Base-by-base conservation (phyloP, 2,888 invertebrate species). In the Trimorus sp. region DNA sequence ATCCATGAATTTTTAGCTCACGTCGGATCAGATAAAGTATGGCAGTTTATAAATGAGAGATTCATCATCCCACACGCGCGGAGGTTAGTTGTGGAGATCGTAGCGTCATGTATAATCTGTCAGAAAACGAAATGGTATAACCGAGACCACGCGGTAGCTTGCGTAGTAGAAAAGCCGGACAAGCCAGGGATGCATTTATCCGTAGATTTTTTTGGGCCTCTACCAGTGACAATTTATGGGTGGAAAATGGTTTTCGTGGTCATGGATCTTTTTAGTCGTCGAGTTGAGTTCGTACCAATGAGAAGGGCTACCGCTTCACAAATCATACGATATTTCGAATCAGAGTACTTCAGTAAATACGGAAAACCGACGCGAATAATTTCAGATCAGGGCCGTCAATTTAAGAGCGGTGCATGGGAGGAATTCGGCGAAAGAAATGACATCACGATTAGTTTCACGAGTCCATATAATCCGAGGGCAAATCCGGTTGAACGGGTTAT, bases 401-500 rank as follows among this genome's bases (percentile, higher is more conserved):
- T 45, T 45, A 45, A 6, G 12, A 45, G 58, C 14, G n/a, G 7
- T 6, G 15, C 8, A 11, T 58, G 58, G 58, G 5, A 7, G n/a
- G n/a, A 37, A 14, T 58, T 58, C 9, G 58, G 58, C 8, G 1
- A 1, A 1, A 7, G 14, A 11, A 58, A 38, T 8, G n/a, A 14
- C 11, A 58, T 58, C 9, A 11, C 5, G 1, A n/a, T 58, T 5
- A 58, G n/a, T 1, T 37, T 58, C 40, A 58, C 40, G 12, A n/a
- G 38, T 1, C 58, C 58, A 16, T 58, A 58, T 14, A 58, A 58
- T 40, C 58, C 58, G 1, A 5, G 8, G 6, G 37, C 58, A 6
- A 58, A 58, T 16, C 60, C 60, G 11, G 60, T 60, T 2, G 60
- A 60, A n/a, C 14, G 60, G 6, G 60, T 60, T 14, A 60, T 60